Evolutionary conservation across 2,113 vertebrate genomes (phyloP), one percentile per base, ranked within the genome.

Genomic region (Vidua macroura): DNA sequence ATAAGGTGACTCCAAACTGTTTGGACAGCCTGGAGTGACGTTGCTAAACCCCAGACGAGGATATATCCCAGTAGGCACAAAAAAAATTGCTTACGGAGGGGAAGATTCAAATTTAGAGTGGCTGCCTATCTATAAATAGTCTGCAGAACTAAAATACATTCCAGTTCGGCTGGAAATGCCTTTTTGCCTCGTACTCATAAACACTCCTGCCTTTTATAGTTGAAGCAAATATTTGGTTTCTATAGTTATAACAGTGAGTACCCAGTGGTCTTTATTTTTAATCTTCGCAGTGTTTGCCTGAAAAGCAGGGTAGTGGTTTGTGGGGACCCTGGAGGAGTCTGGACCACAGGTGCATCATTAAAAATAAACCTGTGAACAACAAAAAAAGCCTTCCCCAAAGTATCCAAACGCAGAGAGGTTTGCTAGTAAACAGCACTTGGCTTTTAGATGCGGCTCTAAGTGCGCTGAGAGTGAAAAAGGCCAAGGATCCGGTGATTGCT

Each of bases 161-260:
- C 94, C 90, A 93, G 68, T 95, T 95, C 7, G 53, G 83, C 86
- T 95, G 94, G 90, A 97, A 97, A 95, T 95, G 92, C 78, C 88
- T 92, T 93, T 96, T 96, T 93, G 90, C 94, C 79, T 94, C 2
- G 0, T 66, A 95, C 85, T 90, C 83, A 95, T 95, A 97, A 96
- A 94, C 93, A 95, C 92, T 74, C 64, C 87, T 85, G 95, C 90
- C 92, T 95, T 95, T 97, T 97, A 94, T 53, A 95, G 74, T 59
- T 6, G 68, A 89, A 96, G 76, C 83, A 96, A 97, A 97, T 96
- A 96, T 96, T 96, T 96, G 95, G 95, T 96, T 93, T 95, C 91
- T 94, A 91, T 92, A 96, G 95, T 89, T 96, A 95, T 95, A 91
- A 73, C 93, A 70, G 69, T 8, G 75, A 93, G 80, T 79, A 85